Evolutionary conservation across 2,113 vertebrate genomes (phyloP).

Genomic region (Climacteris rufus): DNA sequence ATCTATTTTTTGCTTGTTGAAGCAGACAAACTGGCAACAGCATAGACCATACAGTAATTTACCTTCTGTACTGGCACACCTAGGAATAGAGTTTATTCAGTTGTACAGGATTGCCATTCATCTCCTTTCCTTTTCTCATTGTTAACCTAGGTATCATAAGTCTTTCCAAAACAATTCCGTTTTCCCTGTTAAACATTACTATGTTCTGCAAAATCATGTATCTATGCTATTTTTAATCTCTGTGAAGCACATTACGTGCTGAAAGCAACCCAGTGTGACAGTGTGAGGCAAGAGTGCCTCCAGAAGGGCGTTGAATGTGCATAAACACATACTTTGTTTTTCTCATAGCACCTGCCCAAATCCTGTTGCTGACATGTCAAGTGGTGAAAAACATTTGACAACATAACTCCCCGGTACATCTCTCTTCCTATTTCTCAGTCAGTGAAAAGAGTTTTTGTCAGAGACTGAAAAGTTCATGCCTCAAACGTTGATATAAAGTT

Average conservation of each 20-base stretch:
- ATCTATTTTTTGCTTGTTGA: background rate
- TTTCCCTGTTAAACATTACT: background rate
- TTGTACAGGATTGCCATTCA: background rate
- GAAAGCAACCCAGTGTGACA: background rate
- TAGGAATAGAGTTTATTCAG: background rate
- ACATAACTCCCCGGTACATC: background rate
- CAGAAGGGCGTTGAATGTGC: background rate
- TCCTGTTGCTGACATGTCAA: background rate
- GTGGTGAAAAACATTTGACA: background rate
- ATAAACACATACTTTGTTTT: background rate
- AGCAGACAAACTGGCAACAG: background rate
- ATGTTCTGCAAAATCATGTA: background rate
- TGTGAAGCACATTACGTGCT: background rate
- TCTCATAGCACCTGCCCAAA: background rate
- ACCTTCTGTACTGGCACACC: background rate
- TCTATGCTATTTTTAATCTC: background rate
- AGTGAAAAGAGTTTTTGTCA: background rate
- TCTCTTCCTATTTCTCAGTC: background rate
- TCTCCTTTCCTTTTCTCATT: background rate
- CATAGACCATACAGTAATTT: background rate
- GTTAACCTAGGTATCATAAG: background rate
- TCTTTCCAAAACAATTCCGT: background rate
- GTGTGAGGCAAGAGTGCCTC: background rate
- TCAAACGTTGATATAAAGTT: too few species aligned
- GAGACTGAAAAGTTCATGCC: too few species aligned